Percentiles rank a stretch among this genome's conserved stretches.
phyloP scores from a whole-genome alignment of 2,797 vertebrate species.

The Hypotaenidia philippensis region DNA sequence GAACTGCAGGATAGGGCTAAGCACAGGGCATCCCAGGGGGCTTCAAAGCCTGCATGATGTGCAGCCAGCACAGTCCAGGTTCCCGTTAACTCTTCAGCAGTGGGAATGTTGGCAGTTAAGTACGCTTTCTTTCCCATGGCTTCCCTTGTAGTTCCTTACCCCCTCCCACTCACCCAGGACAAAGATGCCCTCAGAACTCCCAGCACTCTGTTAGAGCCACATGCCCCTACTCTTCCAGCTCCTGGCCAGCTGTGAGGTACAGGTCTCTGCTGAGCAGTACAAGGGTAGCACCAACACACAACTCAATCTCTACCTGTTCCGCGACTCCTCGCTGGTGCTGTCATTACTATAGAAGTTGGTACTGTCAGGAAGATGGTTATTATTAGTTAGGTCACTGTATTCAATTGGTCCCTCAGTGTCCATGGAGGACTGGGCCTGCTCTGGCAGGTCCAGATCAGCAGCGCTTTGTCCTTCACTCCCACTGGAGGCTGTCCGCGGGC shows the following conservation, averaged over 20 bases:
- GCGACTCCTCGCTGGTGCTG: slow-evolving; percentile 76
- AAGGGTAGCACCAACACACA: slow-evolving; percentile 76
- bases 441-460: slow-evolving; percentile 52
- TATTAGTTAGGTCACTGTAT: slow-evolving; percentile 78
- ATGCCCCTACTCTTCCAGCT: slow-evolving; percentile 59
- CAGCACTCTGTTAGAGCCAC: slow-evolving; percentile 34
- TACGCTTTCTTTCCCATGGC: slow-evolving; percentile 15
- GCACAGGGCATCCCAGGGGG: slow-evolving; percentile 12
- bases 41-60: slow-evolving; percentile 35
- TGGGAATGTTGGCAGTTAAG: slow-evolving; percentile 45
- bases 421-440: slow-evolving; percentile 72
- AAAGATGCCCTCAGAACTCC: slow-evolving; percentile 38
- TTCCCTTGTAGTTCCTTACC: slow-evolving; percentile 27
- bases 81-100: slow-evolving; percentile 49
- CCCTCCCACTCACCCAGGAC: background rate
- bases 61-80: slow-evolving; percentile 20
- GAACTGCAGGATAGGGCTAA: slow-evolving; percentile 37
- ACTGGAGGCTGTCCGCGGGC: slow-evolving; percentile 71
- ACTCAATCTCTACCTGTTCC: slow-evolving; percentile 82
- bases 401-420: slow-evolving; percentile 80
- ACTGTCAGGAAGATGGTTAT: slow-evolving; percentile 75
- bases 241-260: slow-evolving; percentile 81
- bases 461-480: slow-evolving; percentile 69
- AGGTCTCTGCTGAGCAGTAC: slow-evolving; percentile 78
- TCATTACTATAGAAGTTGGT: slow-evolving; percentile 75